Base-by-base conservation (phyloP, 2,113 vertebrate species). In the Cephalophus harveyi region DNA sequence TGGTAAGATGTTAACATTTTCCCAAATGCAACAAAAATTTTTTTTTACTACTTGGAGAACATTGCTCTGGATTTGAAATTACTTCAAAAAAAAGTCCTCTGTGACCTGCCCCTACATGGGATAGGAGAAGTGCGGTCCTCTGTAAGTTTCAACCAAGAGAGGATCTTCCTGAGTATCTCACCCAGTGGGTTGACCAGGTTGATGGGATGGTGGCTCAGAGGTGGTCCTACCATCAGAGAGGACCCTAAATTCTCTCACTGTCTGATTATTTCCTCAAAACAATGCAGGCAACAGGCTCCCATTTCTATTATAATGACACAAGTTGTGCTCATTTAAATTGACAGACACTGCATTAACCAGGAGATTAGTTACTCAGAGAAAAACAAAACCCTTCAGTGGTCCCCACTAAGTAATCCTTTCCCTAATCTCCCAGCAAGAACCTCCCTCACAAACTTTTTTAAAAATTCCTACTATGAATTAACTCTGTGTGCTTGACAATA, bases 301-400 rank as follows among this genome's bases (percentile, higher is more conserved):
- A 9, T 23, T 71, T n/a, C 59, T 92, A 25, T 79, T 28, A 33
- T 7, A 71, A 59, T 13, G 57, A 54, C 82, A 79, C 21, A 93
- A 50, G 16, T 14, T 67, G 74, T 16, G 50, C 2, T n/a, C 55
- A 57, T 81, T 84, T 87, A 43, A 94, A 90, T 25, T 86, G n/a
- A 67, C 17, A 10, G 40, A 54, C 9, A 90, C 46, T 78, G 40
- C 54, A n/a, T 96, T 97, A 91, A 33, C 50, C 30, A 79, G 55
- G 54, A 97, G 67, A 46, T 89, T 89, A 48, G 59, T 81, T 79
- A 62, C 40, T 60, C 89, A 55, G 36, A n/a, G 28, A 82, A 96
- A 96, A 93, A 57, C 25, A 95, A 93, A 97, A 57, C 52, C 36
- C 33, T 82, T 46, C 87, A 67, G 21, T 23, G 62, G 17, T 7